Evolutionary conservation across 2,888 invertebrate genomes (phyloP).

Genomic region (Clistopyga incitator): DNA sequence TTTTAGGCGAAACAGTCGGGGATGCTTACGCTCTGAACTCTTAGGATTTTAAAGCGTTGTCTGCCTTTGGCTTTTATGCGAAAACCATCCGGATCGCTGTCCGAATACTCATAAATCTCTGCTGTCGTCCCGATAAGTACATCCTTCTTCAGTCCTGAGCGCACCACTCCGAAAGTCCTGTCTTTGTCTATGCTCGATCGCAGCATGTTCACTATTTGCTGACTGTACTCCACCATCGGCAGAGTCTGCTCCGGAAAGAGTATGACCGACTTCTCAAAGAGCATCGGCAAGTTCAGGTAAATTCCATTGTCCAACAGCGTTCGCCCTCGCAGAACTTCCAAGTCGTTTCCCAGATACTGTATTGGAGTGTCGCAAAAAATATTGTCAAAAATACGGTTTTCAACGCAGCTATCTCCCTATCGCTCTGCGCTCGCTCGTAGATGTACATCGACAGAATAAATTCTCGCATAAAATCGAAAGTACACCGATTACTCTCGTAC

Average conservation of each 20-base stretch:
- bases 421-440: no score
- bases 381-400: no score
- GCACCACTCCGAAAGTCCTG: constrained; percentile 88
- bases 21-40: constrained; percentile 74
- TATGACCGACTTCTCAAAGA: constrained; percentile 87
- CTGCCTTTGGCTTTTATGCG: constrained; percentile 91
- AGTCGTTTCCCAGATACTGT: constrained; percentile 86
- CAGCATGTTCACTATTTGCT: constrained; percentile 86
- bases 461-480: no score
- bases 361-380: constrained; percentile 29
- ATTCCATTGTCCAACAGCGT: constrained; percentile 87
- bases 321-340: constrained; percentile 88
- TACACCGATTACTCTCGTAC: no score
- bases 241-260: constrained; percentile 92
- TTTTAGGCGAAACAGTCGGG: not conserved
- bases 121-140: constrained; percentile 77
- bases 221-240: constrained; percentile 88
- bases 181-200: constrained; percentile 86
- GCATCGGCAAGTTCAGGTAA: constrained; percentile 86
- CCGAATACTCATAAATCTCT: constrained; percentile 86
- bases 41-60: constrained; percentile 89
- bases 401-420: no score
- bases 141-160: constrained; percentile 83
- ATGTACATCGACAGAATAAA: no score
- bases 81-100: constrained; percentile 85